Percentiles rank a stretch among this genome's conserved stretches.
Evolutionary conservation across 2,888 invertebrate genomes (phyloP).

Genomic region (Drosophila tanythrix): DNA sequence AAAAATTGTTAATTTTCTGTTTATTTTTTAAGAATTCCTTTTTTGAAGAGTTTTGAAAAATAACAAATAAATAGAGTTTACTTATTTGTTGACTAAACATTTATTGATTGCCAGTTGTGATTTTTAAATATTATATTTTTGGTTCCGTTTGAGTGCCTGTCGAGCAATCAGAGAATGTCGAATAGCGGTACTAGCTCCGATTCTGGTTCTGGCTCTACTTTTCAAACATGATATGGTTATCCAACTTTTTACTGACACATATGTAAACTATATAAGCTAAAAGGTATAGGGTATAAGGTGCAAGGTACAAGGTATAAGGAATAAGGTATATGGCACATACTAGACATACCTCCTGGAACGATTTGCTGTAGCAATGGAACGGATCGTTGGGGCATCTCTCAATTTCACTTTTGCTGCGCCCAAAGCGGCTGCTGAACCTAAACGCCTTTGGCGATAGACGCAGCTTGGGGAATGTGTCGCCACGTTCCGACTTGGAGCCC

Average conservation of each 20-base stretch:
- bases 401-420: conserved; percentile 84
- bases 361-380: conserved; percentile 83
- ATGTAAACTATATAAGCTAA: no score
- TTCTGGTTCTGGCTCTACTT: neutral
- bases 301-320: no score
- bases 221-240: neutral
- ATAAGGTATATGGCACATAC: neutral
- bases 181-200: neutral
- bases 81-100: neutral
- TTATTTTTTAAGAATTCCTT: neutral
- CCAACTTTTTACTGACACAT: neutral
- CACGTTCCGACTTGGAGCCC: conserved; percentile 81
- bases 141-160: neutral
- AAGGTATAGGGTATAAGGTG: no score
- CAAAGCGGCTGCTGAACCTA: conserved; percentile 84
- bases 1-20: neutral
- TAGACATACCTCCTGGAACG: conserved; percentile 83
- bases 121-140: neutral
- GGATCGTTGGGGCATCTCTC: conserved; percentile 83
- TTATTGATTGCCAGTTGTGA: neutral
- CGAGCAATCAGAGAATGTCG: neutral
- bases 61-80: neutral
- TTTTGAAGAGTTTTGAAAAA: neutral
- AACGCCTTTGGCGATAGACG: conserved; percentile 84
- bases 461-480: conserved; percentile 83